phyloP scores from a whole-genome alignment of 2,888 invertebrate species.

The Brachylomia viminalis region DNA sequence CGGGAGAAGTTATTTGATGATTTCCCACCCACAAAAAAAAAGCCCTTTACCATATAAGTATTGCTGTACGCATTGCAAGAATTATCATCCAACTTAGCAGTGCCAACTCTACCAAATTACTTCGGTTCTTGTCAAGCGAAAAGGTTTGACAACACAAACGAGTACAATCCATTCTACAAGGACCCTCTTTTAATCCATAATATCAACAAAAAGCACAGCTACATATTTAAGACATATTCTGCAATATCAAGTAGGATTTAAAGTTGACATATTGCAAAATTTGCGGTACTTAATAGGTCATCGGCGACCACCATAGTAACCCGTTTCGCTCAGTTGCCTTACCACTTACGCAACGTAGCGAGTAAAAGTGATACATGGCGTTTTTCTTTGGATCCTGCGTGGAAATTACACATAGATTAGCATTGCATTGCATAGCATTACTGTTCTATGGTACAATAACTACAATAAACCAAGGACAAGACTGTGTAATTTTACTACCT shows the following conservation, averaged over 20 bases:
- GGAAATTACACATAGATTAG: constrained; percentile 18
- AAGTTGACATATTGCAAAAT: constrained; percentile 60
- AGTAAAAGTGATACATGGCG: constrained; percentile 26
- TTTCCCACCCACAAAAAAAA: too few relatives aligned
- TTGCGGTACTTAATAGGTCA: constrained; percentile 60
- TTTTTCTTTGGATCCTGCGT: constrained; percentile 37
- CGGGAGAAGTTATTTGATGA: too few relatives aligned
- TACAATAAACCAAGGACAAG: not conserved
- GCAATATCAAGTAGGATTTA: constrained; percentile 54
- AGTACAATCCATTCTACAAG: not conserved
- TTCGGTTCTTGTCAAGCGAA: not conserved
- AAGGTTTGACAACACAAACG: not conserved
- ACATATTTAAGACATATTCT: constrained; percentile 12
- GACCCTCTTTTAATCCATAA: not conserved
- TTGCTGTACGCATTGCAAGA: not conserved
- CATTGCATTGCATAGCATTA: too few relatives aligned
- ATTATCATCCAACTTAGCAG: too few relatives aligned
- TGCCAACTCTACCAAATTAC: not conserved
- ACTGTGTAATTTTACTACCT: not conserved
- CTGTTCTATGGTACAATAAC: not conserved
- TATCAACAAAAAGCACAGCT: not conserved
- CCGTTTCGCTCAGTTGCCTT: constrained; percentile 57
- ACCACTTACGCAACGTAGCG: constrained; percentile 51
- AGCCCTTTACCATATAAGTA: not conserved
- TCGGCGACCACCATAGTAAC: constrained; percentile 53